Conservation (phyloP, 2,888 invertebrate species). For the Chrysina gloriosa region DNA sequence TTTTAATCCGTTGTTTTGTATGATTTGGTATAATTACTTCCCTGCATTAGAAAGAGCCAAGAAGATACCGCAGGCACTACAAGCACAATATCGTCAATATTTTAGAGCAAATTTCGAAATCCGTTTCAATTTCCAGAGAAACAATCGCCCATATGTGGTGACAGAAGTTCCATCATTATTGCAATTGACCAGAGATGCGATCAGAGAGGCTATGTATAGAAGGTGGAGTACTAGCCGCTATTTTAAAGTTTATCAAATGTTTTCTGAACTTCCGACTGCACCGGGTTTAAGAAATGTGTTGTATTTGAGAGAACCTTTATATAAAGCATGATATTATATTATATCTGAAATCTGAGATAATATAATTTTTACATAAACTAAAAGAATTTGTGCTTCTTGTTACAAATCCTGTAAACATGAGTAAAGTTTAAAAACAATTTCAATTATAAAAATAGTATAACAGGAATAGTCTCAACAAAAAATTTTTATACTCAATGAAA, state of each 20-base stretch:
- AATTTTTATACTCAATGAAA: too few relatives aligned
- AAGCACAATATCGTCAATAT: background rate
- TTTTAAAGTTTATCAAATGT: background rate
- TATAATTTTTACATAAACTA: too few relatives aligned
- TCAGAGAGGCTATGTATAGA: background rate
- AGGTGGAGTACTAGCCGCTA: background rate
- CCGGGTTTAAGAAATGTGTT: background rate
- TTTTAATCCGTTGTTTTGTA: background rate
- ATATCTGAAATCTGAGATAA: background rate
- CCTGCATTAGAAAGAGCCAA: background rate
- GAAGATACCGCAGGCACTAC: background rate
- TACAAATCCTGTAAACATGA: too few relatives aligned
- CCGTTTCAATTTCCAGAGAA: background rate
- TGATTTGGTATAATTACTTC: constrained; percentile 5
- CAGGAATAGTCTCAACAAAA: too few relatives aligned
- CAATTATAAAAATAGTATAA: too few relatives aligned
- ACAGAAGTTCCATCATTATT: constrained; percentile 1
- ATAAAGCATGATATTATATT: background rate
- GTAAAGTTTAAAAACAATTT: too few relatives aligned
- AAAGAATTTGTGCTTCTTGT: too few relatives aligned
- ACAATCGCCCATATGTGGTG: background rate
- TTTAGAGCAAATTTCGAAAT: background rate
- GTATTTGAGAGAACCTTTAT: background rate
- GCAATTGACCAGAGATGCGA: constrained; percentile 8
- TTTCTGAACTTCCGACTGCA: background rate